A percentile compares a stretch with the other conserved stretches of the same genome.
These are phyloP conservation scores for Zygothrica quintamaculata DNA, from an alignment of 2,888 invertebrate species.

Conservation along the genomic window DNA sequence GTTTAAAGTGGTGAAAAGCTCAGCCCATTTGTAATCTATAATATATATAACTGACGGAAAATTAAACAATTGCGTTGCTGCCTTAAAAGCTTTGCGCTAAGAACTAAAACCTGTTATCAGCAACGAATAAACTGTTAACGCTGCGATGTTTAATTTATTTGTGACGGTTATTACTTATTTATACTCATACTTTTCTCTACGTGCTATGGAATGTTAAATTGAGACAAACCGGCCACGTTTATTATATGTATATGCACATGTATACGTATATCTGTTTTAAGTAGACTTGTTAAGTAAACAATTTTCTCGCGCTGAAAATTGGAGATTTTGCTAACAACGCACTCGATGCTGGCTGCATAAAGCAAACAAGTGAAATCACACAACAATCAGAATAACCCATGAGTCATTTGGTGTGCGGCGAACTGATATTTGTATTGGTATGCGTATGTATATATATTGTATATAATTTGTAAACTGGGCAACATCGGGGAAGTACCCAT, in stretches of 20 bases:
- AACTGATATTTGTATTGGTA: slow-evolving; percentile 42
- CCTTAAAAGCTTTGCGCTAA: slow-evolving; percentile 45
- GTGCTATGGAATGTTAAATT: slow-evolving; percentile 41
- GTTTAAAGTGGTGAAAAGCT: slow-evolving; percentile 19
- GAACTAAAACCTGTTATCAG: slow-evolving; percentile 73
- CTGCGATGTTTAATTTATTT: slow-evolving; percentile 7
- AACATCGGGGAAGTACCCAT: slow-evolving; percentile 74
- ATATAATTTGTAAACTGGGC: slow-evolving; percentile 38
- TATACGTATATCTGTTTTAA: slow-evolving; percentile 25
- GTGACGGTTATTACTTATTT: slow-evolving; percentile 31
- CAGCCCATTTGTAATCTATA: not conserved
- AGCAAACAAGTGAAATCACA: slow-evolving; percentile 59
- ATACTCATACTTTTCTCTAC: slow-evolving; percentile 49
- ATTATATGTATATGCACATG: slow-evolving; percentile 3
- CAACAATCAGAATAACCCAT: slow-evolving; percentile 71
- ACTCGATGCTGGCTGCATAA: slow-evolving; percentile 13
- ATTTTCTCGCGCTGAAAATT: slow-evolving; percentile 31
- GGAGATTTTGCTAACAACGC: slow-evolving; percentile 37
- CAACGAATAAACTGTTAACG: slow-evolving; percentile 14
- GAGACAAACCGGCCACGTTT: slow-evolving; percentile 12
- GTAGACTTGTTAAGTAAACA: slow-evolving; percentile 59
- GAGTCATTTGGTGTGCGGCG: slow-evolving; percentile 59
- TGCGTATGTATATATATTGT: not conserved
- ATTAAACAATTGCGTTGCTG: not conserved
- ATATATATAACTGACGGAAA: not conserved